These are phyloP conservation scores for Chondrosia reniformis DNA, from an alignment of 37 sponge, comb jelly and placozoan species.

Conservation along the genomic window DNA sequence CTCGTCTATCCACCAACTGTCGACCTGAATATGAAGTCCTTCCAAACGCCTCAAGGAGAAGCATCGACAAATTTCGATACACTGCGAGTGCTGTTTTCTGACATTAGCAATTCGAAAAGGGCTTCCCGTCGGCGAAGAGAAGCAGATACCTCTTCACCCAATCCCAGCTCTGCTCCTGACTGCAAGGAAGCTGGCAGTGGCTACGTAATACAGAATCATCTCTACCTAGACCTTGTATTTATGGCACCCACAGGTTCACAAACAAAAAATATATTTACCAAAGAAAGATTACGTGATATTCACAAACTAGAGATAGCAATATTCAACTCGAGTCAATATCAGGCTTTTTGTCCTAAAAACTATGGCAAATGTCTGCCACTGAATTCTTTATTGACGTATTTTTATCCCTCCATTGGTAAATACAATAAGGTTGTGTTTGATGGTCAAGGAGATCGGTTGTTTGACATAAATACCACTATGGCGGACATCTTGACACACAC, in stretches of 20 bases:
- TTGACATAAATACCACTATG: neutral
- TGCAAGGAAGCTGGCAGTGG: neutral
- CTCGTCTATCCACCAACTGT: conserved; percentile 18
- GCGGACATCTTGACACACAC: neutral
- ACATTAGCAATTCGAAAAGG: neutral
- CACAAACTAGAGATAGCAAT: conserved; percentile 54
- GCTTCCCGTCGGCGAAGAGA: neutral
- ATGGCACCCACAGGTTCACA: conserved; percentile 15
- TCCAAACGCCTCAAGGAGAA: conserved; percentile 51
- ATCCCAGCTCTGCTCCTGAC: neutral
- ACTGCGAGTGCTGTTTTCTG: neutral
- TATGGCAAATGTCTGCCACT: conserved; percentile 44
- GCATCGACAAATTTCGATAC: conserved; percentile 57
- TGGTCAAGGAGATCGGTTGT: neutral
- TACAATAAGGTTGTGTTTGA: conserved; percentile 6
- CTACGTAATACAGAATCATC: neutral
- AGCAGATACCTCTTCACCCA: no score
- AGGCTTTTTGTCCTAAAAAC: conserved; percentile 30
- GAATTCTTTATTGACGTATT: conserved; percentile 56
- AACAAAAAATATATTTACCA: conserved; percentile 40
- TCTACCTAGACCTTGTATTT: conserved; percentile 47
- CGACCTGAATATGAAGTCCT: conserved; percentile 38
- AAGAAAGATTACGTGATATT: conserved; percentile 27
- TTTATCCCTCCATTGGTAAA: conserved; percentile 32
- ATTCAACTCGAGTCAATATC: conserved; percentile 12